Evolutionary conservation across 2,888 invertebrate genomes (phyloP).

Genomic region (Tuta absoluta): DNA sequence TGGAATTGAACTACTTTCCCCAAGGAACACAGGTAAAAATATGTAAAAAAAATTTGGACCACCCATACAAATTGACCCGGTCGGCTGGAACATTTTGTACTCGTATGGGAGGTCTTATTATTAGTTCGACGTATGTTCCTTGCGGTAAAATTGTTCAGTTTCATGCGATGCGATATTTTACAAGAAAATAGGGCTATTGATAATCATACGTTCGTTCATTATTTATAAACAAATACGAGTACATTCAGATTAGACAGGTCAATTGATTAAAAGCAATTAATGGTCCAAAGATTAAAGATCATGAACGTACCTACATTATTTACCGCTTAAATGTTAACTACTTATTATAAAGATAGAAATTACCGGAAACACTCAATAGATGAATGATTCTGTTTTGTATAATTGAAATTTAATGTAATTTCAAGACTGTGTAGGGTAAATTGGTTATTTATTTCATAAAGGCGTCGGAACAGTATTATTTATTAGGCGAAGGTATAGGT

Average conservation of each 20-base stretch:
- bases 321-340: not conserved
- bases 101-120: no score
- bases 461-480: not conserved
- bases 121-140: no score
- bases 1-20: no score
- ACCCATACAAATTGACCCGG: no score
- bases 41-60: no score
- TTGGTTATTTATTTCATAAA: not conserved
- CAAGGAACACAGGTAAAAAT: no score
- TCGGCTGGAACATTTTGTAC: no score
- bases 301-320: not conserved
- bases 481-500: not conserved
- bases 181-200: no score
- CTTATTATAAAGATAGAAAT: not conserved
- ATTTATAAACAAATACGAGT: not conserved
- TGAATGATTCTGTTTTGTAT: not conserved
- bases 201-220: not conserved
- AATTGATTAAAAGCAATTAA: not conserved
- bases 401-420: slow-evolving; percentile 2
- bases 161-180: not conserved
- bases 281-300: not conserved
- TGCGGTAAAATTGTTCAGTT: no score
- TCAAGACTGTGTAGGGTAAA: not conserved
- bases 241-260: not conserved
- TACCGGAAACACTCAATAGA: not conserved